A percentile compares a stretch with the other conserved stretches of the same genome.
phyloP scores from a whole-genome alignment of 2,113 vertebrate species.

The Eonycteris spelaea region DNA sequence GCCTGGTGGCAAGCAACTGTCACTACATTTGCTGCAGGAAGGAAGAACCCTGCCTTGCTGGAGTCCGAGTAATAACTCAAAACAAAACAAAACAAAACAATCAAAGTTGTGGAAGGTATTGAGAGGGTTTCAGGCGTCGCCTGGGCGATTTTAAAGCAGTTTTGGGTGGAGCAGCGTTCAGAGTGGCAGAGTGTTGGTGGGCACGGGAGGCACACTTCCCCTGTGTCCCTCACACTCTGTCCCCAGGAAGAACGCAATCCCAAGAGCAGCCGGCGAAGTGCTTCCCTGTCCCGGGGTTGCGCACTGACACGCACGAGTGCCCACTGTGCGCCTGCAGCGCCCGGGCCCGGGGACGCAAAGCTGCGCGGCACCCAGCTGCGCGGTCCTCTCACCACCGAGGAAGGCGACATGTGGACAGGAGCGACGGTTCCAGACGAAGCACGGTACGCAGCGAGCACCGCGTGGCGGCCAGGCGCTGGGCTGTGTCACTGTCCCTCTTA shows the following conservation, averaged over 20 bases:
- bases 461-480: not conserved
- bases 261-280: too few species aligned
- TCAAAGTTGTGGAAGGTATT: not conserved
- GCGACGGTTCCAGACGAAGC: not conserved
- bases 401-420: not conserved
- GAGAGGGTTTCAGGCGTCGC: not conserved
- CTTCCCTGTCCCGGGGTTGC: too few species aligned
- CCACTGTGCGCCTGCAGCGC: too few species aligned
- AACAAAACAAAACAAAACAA: not conserved
- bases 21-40: accelerated
- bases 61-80: not conserved
- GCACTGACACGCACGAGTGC: too few species aligned
- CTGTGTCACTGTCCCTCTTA: not conserved
- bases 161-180: accelerated
- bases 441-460: not conserved
- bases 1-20: not conserved
- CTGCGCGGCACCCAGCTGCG: too few species aligned
- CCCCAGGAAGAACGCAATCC: too few species aligned
- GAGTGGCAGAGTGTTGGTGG: too few species aligned
- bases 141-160: not conserved
- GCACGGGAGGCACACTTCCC: not conserved
- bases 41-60: not conserved
- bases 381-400: too few species aligned
- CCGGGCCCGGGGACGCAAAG: too few species aligned
- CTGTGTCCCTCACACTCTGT: too few species aligned